Conservation (phyloP, 1,140 invertebrate species). For the Drosophila sechellia region DNA sequence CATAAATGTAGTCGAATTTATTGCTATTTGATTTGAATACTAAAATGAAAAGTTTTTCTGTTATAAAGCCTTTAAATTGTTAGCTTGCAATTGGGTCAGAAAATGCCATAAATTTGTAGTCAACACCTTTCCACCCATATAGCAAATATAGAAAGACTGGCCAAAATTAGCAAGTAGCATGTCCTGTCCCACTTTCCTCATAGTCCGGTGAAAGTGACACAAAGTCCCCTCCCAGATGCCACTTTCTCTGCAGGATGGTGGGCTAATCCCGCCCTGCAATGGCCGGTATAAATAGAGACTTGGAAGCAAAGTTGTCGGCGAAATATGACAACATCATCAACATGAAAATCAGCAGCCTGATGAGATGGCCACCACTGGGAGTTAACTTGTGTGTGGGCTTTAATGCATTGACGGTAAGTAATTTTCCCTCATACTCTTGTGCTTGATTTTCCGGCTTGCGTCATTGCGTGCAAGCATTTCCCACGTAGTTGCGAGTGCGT, state of each 20-base stretch:
- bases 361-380: neutral
- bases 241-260: slow-evolving; percentile 9
- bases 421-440: neutral
- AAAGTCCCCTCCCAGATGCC: slow-evolving; percentile 22
- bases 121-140: neutral
- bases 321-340: slow-evolving; percentile 23
- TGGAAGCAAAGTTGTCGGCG: slow-evolving; percentile 11
- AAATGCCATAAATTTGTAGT: neutral
- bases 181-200: slow-evolving; percentile 1
- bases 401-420: neutral
- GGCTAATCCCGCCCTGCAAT: neutral
- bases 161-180: slow-evolving; percentile 6
- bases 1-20: too few relatives aligned
- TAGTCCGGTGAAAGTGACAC: slow-evolving; percentile 26
- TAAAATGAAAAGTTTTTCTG: too few relatives aligned
- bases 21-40: too few relatives aligned
- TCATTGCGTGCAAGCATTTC: slow-evolving; percentile 47
- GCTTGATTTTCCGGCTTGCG: slow-evolving; percentile 14
- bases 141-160: neutral
- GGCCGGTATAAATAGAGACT: slow-evolving; percentile 5
- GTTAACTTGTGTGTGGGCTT: neutral
- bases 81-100: neutral
- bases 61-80: neutral
- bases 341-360: slow-evolving; percentile 12
- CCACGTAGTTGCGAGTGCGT: slow-evolving; percentile 30